phyloP scores from a whole-genome alignment of 2,113 vertebrate genomes.

The Calonectris borealis region DNA sequence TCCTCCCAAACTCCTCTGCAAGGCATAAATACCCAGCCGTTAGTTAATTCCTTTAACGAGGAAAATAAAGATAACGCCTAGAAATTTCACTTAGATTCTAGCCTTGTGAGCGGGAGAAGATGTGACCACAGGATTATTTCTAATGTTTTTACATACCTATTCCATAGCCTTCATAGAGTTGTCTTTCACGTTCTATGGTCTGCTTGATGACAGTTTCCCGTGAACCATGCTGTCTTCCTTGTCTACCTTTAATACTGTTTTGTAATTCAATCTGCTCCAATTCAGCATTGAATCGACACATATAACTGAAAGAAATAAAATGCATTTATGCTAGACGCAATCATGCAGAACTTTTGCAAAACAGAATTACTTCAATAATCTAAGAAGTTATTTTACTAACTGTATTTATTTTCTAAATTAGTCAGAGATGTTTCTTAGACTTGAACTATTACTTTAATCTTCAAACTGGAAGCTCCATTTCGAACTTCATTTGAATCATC shows the following conservation, averaged over 20 bases:
- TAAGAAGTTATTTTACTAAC: background rate
- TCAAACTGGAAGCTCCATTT: background rate
- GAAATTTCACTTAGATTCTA: background rate
- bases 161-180: conserved; percentile 81
- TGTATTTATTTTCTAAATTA: background rate
- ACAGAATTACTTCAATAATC: background rate
- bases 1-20: background rate
- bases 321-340: background rate
- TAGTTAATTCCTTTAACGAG: background rate
- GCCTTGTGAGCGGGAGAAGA: background rate
- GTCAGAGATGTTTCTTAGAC: background rate
- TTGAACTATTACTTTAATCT: background rate
- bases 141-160: conserved; percentile 77
- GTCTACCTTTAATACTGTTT: conserved; percentile 92
- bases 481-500: background rate
- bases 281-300: conserved; percentile 86
- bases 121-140: background rate
- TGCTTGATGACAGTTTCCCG: conserved; percentile 88
- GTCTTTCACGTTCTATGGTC: conserved; percentile 85
- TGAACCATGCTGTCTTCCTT: conserved; percentile 86
- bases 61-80: background rate
- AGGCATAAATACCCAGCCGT: background rate
- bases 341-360: background rate
- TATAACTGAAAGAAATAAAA: conserved; percentile 80
- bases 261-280: conserved; percentile 92